Base-by-base conservation (phyloP, 2,888 invertebrate genomes). In the Elysia crispata region DNA sequence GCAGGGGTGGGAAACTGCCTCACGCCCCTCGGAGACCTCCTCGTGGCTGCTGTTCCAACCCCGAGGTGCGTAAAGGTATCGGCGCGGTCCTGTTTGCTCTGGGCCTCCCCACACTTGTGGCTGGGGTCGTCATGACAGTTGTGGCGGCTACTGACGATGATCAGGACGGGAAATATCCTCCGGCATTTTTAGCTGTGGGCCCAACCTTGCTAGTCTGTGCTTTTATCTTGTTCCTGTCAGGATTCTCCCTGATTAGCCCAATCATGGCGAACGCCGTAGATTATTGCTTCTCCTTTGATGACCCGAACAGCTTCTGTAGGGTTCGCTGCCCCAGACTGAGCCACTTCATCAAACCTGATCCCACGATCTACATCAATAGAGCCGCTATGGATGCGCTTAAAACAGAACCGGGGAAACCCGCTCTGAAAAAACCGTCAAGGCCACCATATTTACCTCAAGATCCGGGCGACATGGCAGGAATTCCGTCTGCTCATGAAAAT, bases 41-140 rank as follows among this genome's bases (percentile, higher is more conserved):
- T 1, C n/a, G 28, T 28, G 8, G 74, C 49, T 72, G 74, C 41
- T 75, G 75, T n/a, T n/a, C 15, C 57, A 75, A 75, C 33, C 57
- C 75, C 1, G 75, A 75, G 30, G 20, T 20, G 20, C 76, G 76
- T 3, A 76, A 80, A 41, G 70, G 80, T 28, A 62, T 80, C 50
- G 80, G 76, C 6, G 75, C 75, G 1, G 69, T 67, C 18, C 25
- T 80, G 23, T 70, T 80, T 49, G 74, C 76, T 31, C 70, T 80
- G 74, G 80, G 80, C 23, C 60, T 80, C 25, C 80, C 76, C 15
- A 41, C 60, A 18, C 60, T 69, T 31, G 76, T 80, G 25, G 80
- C 80, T 54, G 80, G 80, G 41, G 33, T 80, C 70, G 70, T 80
- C 31, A 31, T 80, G 41, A 80, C 80, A 31, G 60, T 80, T 41